Percentiles rank a stretch among this genome's conserved stretches.
These are phyloP conservation scores for Platypus cylindrus DNA, from an alignment of 2,888 invertebrate species.

Conservation along the genomic window DNA sequence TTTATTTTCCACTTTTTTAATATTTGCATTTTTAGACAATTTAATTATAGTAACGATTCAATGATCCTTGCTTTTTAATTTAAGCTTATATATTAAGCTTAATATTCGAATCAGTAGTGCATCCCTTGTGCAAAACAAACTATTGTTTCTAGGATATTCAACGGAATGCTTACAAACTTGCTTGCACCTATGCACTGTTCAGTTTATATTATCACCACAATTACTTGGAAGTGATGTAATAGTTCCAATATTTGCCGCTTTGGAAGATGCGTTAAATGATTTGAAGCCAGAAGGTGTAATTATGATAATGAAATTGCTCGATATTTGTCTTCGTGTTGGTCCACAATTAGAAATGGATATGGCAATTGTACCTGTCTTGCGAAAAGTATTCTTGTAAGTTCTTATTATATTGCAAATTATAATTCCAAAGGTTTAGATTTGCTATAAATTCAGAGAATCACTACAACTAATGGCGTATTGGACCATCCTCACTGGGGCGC, in stretches of 20 bases:
- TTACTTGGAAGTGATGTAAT: constrained; percentile 64
- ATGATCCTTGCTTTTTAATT: too few species aligned
- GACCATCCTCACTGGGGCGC: too few species aligned
- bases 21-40: too few species aligned
- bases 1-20: too few species aligned
- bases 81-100: too few species aligned
- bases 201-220: constrained; percentile 66
- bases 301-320: constrained; percentile 60
- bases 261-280: constrained; percentile 64
- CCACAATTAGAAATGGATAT: constrained; percentile 58
- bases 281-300: constrained; percentile 62
- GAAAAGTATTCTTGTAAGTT: constrained; percentile 46
- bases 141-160: constrained; percentile 51
- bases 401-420: too few species aligned
- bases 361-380: constrained; percentile 46
- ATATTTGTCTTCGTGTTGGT: constrained; percentile 61
- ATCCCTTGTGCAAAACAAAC: too few species aligned
- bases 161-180: constrained; percentile 70
- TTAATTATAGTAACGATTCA: too few species aligned
- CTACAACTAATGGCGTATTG: too few species aligned
- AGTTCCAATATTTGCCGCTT: constrained; percentile 51
- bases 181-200: constrained; percentile 70
- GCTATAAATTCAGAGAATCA: too few species aligned
- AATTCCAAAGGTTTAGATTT: background rate
- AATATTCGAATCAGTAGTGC: too few species aligned